Conservation (phyloP, 2,888 invertebrate genomes). For the Latrodectus hesperus region DNA sequence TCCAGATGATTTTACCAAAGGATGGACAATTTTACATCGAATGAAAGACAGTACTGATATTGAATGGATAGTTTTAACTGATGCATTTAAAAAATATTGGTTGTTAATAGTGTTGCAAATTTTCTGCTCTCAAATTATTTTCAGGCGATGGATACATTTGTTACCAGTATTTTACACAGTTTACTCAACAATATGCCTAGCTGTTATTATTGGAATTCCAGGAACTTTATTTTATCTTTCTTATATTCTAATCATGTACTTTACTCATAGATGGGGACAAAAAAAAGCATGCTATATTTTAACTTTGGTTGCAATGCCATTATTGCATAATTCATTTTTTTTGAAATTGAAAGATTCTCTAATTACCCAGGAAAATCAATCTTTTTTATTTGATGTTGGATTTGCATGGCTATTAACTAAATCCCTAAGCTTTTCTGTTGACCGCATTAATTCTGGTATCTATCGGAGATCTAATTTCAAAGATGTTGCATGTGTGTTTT, state of each 20-base stretch:
- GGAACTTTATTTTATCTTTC: slow-evolving; percentile 77
- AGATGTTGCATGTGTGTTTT: slow-evolving; percentile 78
- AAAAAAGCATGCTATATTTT: slow-evolving; percentile 30
- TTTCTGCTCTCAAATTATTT: slow-evolving; percentile 78
- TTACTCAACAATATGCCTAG: slow-evolving; percentile 74
- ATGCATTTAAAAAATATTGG: slow-evolving; percentile 77
- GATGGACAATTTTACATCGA: slow-evolving; percentile 24
- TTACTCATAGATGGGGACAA: not conserved
- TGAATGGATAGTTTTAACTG: slow-evolving; percentile 83
- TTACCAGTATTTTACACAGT: slow-evolving; percentile 39
- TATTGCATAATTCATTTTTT: slow-evolving; percentile 27
- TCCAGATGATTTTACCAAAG: slow-evolving; percentile 30
- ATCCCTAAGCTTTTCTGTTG: slow-evolving; percentile 85
- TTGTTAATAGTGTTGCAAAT: slow-evolving; percentile 80
- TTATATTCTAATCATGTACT: slow-evolving; percentile 4
- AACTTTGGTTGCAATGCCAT: slow-evolving; percentile 19
- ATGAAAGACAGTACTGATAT: slow-evolving; percentile 79
- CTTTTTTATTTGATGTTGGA: slow-evolving; percentile 81
- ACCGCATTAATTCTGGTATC: slow-evolving; percentile 72
- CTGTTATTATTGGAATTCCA: slow-evolving; percentile 77
- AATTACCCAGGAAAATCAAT: slow-evolving; percentile 28
- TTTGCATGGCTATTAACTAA: slow-evolving; percentile 78
- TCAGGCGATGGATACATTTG: slow-evolving; percentile 72
- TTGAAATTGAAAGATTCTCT: slow-evolving; percentile 28
- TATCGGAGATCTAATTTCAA: slow-evolving; percentile 49